Base-by-base conservation (phyloP, 1,140 invertebrate species). In the Drosophila lacertosa region DNA sequence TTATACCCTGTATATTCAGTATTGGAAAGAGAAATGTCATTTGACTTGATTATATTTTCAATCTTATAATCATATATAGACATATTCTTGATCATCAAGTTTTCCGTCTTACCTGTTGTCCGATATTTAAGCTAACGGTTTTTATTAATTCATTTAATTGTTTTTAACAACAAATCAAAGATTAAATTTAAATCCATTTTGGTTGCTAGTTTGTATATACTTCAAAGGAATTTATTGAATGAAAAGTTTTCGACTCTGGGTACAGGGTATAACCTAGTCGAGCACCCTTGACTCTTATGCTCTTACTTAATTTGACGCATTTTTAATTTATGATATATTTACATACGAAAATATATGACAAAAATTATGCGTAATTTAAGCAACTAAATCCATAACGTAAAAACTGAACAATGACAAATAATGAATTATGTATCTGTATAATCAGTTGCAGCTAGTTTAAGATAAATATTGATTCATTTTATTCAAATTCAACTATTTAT, bases 381-480 rank as follows among this genome's bases (percentile, higher is more conserved):
- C 50, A 55, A 77, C 74, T 73, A 82, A 69, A 70, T 82, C 68
- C 70, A 77, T 73, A 82, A 82, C 78, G 69, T 74, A 77, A 69
- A 82, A 86, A 81, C 81, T 86, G 82, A 86, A 77, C 74, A 81
- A 81, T 86, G 81, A 86, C 81, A 86, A 86, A 86, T 86, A 86
- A 86, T 86, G 73, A 62, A 77, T 79, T 64, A 79, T 79, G 79
- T 77, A 84, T 79, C 74, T 84, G 70, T 80, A 72, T 65, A 73
- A 68, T 76, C 45, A 54, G 66, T 73, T 76, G 48, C 69, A 58
- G 33, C 16, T 62, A 68, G 51, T 51, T 72, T 60, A 66, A 71
- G 68, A 18, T 26, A 44, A 44, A 55, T 45, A 39, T 39, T 70
- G 11, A 62, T 63, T 57, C 35, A 45, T 64, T 57, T 57, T 32